These are phyloP conservation scores for Calycopis cecrops DNA, from an alignment of 1,140 invertebrate genomes.

Conservation along the genomic window DNA sequence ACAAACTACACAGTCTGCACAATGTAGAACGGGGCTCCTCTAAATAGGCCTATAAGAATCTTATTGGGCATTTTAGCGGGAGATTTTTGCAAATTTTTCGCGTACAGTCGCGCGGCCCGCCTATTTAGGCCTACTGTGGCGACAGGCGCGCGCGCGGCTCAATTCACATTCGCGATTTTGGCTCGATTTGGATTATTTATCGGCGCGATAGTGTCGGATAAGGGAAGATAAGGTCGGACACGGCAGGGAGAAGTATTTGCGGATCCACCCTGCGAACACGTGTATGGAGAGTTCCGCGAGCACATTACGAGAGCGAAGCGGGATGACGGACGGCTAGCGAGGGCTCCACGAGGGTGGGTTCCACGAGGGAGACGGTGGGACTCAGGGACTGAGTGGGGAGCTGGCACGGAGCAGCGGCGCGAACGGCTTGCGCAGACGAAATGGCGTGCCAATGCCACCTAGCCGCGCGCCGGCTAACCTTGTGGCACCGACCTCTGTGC, in stretches of 20 bases:
- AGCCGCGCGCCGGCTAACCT: conserved; percentile 35
- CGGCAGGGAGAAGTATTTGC: not conserved
- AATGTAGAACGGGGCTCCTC: conserved; percentile 26
- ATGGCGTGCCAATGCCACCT: conserved; percentile 37
- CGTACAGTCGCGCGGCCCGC: conserved; percentile 39
- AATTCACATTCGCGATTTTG: conserved; percentile 28
- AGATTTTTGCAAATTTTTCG: conserved; percentile 50
- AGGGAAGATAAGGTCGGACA: not conserved
- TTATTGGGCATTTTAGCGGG: conserved; percentile 44
- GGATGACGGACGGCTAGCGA: conserved; percentile 20
- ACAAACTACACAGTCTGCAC: conserved; percentile 30
- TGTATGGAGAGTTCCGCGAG: conserved; percentile 24
- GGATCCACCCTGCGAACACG: too few relatives aligned
- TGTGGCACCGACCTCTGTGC: conserved; percentile 36
- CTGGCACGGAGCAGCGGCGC: conserved; percentile 20
- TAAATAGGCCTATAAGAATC: conserved; percentile 63
- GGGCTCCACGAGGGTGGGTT: conserved; percentile 15
- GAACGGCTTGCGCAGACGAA: conserved; percentile 30
- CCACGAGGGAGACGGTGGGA: conserved; percentile 13
- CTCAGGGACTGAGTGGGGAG: conserved; percentile 14
- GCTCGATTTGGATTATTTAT: conserved; percentile 30
- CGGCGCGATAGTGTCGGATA: conserved; percentile 32
- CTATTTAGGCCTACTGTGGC: conserved; percentile 49
- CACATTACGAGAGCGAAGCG: too few relatives aligned
- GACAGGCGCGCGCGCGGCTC: conserved; percentile 31